Percentiles rank a stretch among this genome's conserved stretches.
Evolutionary conservation across 1,140 invertebrate species (phyloP).

Genomic region (Drosophila simulans): DNA sequence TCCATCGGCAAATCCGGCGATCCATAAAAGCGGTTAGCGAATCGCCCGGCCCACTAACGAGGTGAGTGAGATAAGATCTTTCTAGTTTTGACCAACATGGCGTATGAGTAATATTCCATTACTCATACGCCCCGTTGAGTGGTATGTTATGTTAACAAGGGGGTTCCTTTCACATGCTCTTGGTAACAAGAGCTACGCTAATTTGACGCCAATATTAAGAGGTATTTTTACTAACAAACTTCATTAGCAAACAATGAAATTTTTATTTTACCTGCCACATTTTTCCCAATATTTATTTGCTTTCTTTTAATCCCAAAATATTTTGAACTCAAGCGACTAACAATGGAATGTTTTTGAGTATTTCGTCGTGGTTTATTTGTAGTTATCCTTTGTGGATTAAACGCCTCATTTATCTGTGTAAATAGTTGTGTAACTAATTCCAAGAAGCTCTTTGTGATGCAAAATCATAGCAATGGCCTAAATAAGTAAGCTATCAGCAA

Average conservation of each 20-base stretch:
- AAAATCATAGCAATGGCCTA: background rate
- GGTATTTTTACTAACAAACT: background rate
- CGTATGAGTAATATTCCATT: slow-evolving; percentile 25
- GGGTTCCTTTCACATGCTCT: background rate
- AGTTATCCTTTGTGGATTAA: background rate
- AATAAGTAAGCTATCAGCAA: background rate
- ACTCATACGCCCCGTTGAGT: slow-evolving; percentile 46
- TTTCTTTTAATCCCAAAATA: background rate
- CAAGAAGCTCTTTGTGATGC: background rate
- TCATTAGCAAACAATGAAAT: background rate
- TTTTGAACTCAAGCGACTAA: background rate
- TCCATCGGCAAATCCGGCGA: slow-evolving; percentile 86
- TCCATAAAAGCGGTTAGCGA: slow-evolving; percentile 85
- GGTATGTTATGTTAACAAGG: slow-evolving; percentile 1
- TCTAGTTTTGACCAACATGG: background rate
- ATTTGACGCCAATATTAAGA: slow-evolving; percentile 6
- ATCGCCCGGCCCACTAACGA: slow-evolving; percentile 79
- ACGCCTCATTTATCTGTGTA: background rate
- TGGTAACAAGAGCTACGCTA: background rate
- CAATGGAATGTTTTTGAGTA: background rate
- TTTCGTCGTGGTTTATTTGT: background rate
- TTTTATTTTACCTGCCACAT: background rate
- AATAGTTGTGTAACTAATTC: background rate
- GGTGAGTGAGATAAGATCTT: slow-evolving; percentile 62
- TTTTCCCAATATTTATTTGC: background rate